Conservation (phyloP, 1,140 invertebrate genomes). For the Ips nitidus region DNA sequence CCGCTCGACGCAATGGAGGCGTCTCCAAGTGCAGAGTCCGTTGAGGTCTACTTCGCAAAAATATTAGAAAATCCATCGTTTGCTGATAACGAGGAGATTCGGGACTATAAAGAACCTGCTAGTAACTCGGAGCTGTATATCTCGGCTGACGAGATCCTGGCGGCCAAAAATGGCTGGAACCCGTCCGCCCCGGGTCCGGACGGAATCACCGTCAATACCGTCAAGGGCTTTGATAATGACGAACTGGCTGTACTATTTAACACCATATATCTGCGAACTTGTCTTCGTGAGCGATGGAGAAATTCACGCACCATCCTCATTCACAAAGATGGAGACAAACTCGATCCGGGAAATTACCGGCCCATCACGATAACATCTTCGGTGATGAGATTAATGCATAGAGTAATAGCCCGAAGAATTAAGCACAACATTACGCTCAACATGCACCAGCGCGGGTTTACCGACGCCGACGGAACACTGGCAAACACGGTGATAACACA, state of each 20-base stretch:
- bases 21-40: not conserved
- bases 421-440: not conserved
- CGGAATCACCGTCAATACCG: slow-evolving; percentile 27
- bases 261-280: not conserved
- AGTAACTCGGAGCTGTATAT: not conserved
- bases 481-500: slow-evolving; percentile 29
- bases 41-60: slow-evolving; percentile 6
- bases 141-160: not conserved
- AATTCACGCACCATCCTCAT: not conserved
- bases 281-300: not conserved
- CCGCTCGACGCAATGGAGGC: not conserved
- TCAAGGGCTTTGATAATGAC: slow-evolving; percentile 12
- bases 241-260: slow-evolving; percentile 24
- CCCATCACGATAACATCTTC: slow-evolving; percentile 13
- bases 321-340: not conserved
- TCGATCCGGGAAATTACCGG: slow-evolving; percentile 9
- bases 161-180: slow-evolving; percentile 10
- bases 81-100: not conserved
- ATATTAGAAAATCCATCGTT: slow-evolving; percentile 1
- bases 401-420: slow-evolving; percentile 9
- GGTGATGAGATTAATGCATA: slow-evolving; percentile 9
- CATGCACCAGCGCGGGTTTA: slow-evolving; percentile 33
- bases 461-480: slow-evolving; percentile 28
- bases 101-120: not conserved
- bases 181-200: slow-evolving; percentile 34